Base-by-base conservation (phyloP, 2,797 vertebrate genomes). In the Sarcoramphus papa region DNA sequence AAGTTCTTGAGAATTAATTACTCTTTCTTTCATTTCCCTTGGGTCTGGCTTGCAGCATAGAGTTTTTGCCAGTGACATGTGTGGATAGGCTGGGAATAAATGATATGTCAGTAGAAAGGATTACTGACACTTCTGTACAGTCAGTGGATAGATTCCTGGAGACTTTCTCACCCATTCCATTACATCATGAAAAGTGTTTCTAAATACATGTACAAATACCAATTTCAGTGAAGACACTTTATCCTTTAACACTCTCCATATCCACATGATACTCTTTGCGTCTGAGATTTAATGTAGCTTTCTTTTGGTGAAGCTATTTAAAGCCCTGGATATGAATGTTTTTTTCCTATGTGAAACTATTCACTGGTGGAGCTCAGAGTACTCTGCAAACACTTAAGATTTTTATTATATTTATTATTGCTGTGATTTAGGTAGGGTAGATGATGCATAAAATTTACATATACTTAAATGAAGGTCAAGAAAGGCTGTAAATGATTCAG, bases 1-100 rank as follows among this genome's bases (percentile, higher is more conserved):
- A 91, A 90, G 70, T 85, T 83, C 45, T 87, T 37, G 67, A 70
- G 75, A 91, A 91, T 92, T 92, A 93, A 94, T 94, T 92, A 88
- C 48, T 59, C 82, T 57, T 78, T 33, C 48, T 68, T 78, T 35
- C 18, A 8, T 59, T 94, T 82, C 88, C 91, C 70, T 78, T 72
- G 82, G 48, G 62, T 79, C 45, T 68, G 67, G 25, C 51, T 92
- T 51, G 48, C 25, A 67, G 69, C 31, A 27, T 1, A 22, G 78
- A 57, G 43, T 40, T 87, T 89, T 83, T 76, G 68, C 47, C 6
- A 0, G 51, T 84, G 80, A 83, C 43, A 8, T 24, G 47, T 83
- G 63, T 51, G 65, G 74, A 30, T 63, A 78, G 48, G 28, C 48
- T 76, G 51, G 23, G 33, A 70, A 67, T 50, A 90, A 93, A 64